Evolutionary conservation across 2,797 vertebrate species (phyloP), one percentile per base, ranked within the genome.

Genomic region (Danionella dracula): DNA sequence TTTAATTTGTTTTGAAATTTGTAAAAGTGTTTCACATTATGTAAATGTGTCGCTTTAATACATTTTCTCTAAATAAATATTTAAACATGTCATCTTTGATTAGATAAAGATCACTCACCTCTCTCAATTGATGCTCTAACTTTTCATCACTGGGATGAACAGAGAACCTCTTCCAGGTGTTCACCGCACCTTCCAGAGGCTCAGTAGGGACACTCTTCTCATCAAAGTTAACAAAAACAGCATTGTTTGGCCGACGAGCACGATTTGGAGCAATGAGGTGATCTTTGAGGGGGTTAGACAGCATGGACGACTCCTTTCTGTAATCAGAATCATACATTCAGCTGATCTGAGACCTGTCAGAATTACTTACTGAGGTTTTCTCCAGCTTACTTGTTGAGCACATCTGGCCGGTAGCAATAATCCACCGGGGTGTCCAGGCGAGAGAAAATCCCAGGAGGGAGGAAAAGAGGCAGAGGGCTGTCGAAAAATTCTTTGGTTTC

Each of bases 371-470:
- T n/a, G n/a, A n/a, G 0, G 16, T n/a, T 1, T 23, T 44, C 23
- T 55, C 17, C 8, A 12, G 38, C 81, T 81, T 55, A 92, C 90
- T 86, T 89, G 72, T 94, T 91, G 8, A 84, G 81, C 1, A 86
- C 73, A 34, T 98, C 93, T 0, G 95, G 91, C 0, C 97, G 87
- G 53, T 97, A 99, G 78, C 79, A 92, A 75, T 97, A 99, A 74
- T 99, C 95, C 61, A 92, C 83, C 0, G 95, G 88, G 1, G 70
- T 91, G 79, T 99, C 95, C 35, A 97, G 89, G 1, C 97, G 93
- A 5, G 97, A 99, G 81, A 98, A 99, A 75, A 95, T 94, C 4
- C 94, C 92, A 0, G 96, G 95, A 0, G 96, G 96, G 6, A 98
- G 91, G 72, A 94, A 94, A 21, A 93, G 88, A 0, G 93, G 92